Evolutionary conservation across 2,888 invertebrate genomes (phyloP), one percentile per base, ranked within the genome.

Genomic region (Eurois occulta): DNA sequence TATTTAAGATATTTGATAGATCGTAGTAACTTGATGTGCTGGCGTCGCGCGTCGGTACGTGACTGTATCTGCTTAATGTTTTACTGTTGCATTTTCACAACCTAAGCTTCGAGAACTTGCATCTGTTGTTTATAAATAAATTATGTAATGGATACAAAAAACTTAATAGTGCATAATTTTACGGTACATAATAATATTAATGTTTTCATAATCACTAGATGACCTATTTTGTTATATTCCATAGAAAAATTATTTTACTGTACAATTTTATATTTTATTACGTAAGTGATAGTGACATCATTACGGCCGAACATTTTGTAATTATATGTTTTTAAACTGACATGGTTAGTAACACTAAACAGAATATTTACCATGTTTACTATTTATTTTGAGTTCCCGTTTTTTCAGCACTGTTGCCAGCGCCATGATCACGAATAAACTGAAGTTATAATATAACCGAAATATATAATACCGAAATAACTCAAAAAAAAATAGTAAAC

Each of bases 81-180:
- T 80, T 52, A 83, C 77, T 62, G 78, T 76, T 81, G 32, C 32
- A 62, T 82, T 75, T 75, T 55, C 35, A 62, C 35, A n/a, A 67
- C 4, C 65, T 58, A 74, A 80, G 11, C 46, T 60, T 62, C 28
- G n/a, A 55, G 21, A 64, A 83, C 32, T 58, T 48, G 41, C 13
- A 67, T 18, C 38, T 66, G 48, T 65, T 60, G 38, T 78, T 48
- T 35, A 35, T 48, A 64, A 52, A n/a, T 1, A 67, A 48, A 79
- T 43, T 43, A 62, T 60, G 32, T 24, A 64, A 48, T 48, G 28
- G 13, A 28, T 35, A 58, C 55, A 55, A 13, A 16, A 55, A 13
- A 16, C 13, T 38, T 16, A 4, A 71, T 11, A 72, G 46, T 48
- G n/a, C 32, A 38, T 77, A 5, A 48, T 35, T 43, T 76, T 76